Conservation (phyloP, 2,113 vertebrate genomes). For the Scomber japonicus region DNA sequence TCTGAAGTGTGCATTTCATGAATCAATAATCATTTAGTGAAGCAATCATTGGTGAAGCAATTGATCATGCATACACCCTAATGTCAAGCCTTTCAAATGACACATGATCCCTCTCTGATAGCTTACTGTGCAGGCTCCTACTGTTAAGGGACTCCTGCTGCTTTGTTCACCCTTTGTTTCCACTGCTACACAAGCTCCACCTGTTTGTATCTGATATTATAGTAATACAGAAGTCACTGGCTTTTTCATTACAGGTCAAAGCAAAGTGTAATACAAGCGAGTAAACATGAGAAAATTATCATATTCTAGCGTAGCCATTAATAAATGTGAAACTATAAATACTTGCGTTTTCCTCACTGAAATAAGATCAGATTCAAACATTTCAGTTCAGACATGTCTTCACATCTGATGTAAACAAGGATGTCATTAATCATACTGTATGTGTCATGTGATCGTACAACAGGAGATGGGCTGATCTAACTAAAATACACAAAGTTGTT, state of each 20-base stretch:
- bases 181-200: neutral
- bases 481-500: neutral
- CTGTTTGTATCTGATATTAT: neutral
- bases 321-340: neutral
- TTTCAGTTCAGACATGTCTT: neutral
- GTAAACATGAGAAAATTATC: neutral
- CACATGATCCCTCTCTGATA: constrained; percentile 8
- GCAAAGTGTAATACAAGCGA: neutral
- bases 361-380: neutral
- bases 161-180: neutral
- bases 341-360: neutral
- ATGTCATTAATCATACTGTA: neutral
- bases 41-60: constrained; percentile 15
- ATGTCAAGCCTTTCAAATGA: constrained; percentile 6
- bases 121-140: constrained; percentile 4
- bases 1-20: constrained; percentile 19
- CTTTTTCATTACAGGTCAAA: neutral
- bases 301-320: too few species aligned
- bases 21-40: constrained; percentile 40
- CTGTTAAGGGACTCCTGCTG: neutral
- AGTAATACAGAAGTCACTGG: neutral
- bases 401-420: neutral
- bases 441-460: neutral
- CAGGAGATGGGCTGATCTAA: neutral
- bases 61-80: constrained; percentile 10